phyloP scores from a whole-genome alignment of 1,140 invertebrate genomes.

The Ostrea edulis region DNA sequence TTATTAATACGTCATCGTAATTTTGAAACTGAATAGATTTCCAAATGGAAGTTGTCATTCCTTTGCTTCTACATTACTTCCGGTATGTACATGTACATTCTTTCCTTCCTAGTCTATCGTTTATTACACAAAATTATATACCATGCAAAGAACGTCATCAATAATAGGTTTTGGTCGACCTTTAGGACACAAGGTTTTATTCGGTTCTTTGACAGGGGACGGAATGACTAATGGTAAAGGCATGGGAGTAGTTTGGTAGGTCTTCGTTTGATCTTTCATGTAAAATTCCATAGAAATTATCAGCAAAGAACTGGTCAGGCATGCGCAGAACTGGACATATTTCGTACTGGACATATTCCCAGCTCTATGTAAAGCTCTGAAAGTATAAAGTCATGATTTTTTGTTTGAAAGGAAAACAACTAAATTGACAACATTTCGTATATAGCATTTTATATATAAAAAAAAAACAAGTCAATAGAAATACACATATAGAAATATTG shows the following conservation, averaged over 20 bases:
- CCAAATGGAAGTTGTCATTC: too few species aligned
- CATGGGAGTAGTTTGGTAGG: background rate
- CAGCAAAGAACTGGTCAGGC: background rate
- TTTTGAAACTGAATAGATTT: too few species aligned
- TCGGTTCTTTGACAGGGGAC: background rate
- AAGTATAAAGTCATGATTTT: background rate
- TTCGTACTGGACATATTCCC: background rate
- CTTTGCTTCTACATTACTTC: too few species aligned
- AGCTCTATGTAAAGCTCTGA: background rate
- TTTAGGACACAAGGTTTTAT: background rate
- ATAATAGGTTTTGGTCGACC: background rate
- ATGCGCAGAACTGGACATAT: background rate
- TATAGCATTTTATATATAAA: too few species aligned
- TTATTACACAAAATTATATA: background rate
- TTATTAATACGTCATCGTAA: too few species aligned
- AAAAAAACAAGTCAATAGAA: too few species aligned
- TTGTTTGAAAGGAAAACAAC: too few species aligned
- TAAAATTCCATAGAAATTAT: background rate
- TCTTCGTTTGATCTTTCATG: conserved; percentile 1
- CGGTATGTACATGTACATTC: too few species aligned
- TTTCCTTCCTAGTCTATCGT: too few species aligned
- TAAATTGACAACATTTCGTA: too few species aligned
- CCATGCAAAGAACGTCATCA: conserved; percentile 7
- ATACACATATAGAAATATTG: too few species aligned
- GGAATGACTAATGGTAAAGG: background rate